A percentile compares a stretch with the other conserved stretches of the same genome.
Evolutionary conservation across 2,888 invertebrate genomes (phyloP).

Genomic region (Drosophila testacea): DNA sequence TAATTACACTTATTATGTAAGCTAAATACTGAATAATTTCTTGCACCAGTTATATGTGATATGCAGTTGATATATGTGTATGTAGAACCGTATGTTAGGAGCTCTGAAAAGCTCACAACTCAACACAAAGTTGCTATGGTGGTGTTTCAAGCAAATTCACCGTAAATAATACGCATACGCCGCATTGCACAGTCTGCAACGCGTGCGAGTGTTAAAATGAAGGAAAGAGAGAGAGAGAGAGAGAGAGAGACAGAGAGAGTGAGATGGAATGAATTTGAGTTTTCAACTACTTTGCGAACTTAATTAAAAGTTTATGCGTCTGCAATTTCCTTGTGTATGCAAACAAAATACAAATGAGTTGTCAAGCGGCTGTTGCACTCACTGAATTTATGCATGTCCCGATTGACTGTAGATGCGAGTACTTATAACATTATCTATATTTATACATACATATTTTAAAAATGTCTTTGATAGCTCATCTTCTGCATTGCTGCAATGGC

Average conservation of each 20-base stretch:
- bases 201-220: background rate
- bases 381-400: conserved; percentile 34
- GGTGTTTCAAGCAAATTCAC: conserved; percentile 16
- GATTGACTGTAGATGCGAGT: background rate
- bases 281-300: conserved; percentile 66
- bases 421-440: background rate
- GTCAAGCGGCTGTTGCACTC: conserved; percentile 20
- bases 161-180: conserved; percentile 44
- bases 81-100: conserved; percentile 8
- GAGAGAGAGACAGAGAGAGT: background rate
- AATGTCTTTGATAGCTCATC: conserved; percentile 68
- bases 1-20: background rate
- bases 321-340: conserved; percentile 71
- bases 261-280: conserved; percentile 28
- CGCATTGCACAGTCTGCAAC: conserved; percentile 29
- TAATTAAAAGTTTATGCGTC: conserved; percentile 73
- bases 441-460: background rate
- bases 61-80: conserved; percentile 2
- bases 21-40: background rate
- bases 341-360: conserved; percentile 53
- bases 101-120: conserved; percentile 1
- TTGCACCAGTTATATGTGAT: background rate
- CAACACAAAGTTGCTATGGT: conserved; percentile 12
- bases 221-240: background rate
- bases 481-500: conserved; percentile 81